These are phyloP conservation scores for Drosophila pruinosa DNA, from an alignment of 1,140 invertebrate species.

Conservation along the genomic window DNA sequence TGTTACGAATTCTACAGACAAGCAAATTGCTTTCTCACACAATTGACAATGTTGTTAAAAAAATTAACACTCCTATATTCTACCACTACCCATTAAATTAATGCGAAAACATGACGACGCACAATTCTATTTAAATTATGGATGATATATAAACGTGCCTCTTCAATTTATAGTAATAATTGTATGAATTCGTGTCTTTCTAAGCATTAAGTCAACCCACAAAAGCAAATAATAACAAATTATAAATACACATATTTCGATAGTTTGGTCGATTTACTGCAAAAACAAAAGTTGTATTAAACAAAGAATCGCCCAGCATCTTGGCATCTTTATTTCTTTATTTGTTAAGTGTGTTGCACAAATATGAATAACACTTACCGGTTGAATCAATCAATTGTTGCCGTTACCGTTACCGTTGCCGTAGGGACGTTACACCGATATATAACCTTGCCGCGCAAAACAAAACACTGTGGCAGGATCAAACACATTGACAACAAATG, in stretches of 20 bases:
- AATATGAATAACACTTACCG: constrained; percentile 18
- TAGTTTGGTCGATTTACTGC: constrained; percentile 30
- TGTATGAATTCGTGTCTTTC: constrained; percentile 13
- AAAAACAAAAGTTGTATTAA: constrained; percentile 30
- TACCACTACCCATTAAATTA: constrained; percentile 11
- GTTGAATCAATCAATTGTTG: constrained; percentile 36
- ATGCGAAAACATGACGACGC: constrained; percentile 20
- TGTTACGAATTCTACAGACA: constrained; percentile 5
- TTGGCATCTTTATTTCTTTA: too few species aligned
- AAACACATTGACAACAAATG: constrained; percentile 66
- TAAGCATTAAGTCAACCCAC: constrained; percentile 27
- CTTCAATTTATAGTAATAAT: constrained; percentile 22
- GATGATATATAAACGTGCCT: constrained; percentile 18
- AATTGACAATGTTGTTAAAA: constrained; percentile 35
- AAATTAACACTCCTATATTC: constrained; percentile 26
- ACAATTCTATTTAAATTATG: constrained; percentile 18
- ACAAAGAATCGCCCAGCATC: constrained; percentile 1
- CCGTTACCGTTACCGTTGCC: constrained; percentile 4
- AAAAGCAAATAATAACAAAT: constrained; percentile 4
- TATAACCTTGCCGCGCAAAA: constrained; percentile 33
- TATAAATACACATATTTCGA: constrained; percentile 2
- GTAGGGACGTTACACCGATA: constrained; percentile 13
- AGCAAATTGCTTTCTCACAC: constrained; percentile 32
- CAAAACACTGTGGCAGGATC: constrained; percentile 49
- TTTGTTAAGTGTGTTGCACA: neutral